Conservation (phyloP, 1,140 invertebrate species). For the Melitaea cinxia region DNA sequence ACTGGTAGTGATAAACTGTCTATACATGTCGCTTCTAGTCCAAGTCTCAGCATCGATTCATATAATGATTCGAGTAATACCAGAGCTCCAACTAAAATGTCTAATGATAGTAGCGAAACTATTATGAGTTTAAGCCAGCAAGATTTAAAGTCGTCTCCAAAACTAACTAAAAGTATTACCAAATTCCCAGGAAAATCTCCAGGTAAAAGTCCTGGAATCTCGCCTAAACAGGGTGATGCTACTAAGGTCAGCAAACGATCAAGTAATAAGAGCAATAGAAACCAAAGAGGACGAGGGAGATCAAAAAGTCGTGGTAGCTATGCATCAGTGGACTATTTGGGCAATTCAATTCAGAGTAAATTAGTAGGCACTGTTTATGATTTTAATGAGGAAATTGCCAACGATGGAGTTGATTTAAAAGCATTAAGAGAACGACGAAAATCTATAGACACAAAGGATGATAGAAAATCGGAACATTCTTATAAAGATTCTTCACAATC, state of each 20-base stretch:
- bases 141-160: conserved; percentile 80
- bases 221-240: conserved; percentile 83
- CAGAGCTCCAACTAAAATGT: conserved; percentile 57
- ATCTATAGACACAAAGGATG: conserved; percentile 86
- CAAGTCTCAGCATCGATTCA: conserved; percentile 62
- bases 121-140: conserved; percentile 78
- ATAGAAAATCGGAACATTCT: conserved; percentile 83
- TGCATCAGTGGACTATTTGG: conserved; percentile 64
- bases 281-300: conserved; percentile 84
- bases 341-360: conserved; percentile 86
- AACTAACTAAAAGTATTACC: conserved; percentile 84
- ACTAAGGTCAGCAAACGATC: conserved; percentile 77
- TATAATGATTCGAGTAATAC: conserved; percentile 59
- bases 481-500: conserved; percentile 83
- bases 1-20: conserved; percentile 70
- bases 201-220: conserved; percentile 89
- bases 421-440: conserved; percentile 90
- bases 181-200: conserved; percentile 86
- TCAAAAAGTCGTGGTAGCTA: conserved; percentile 86
- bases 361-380: conserved; percentile 93
- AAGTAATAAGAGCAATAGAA: conserved; percentile 80
- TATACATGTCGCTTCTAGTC: conserved; percentile 66
- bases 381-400: conserved; percentile 91
- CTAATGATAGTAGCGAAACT: conserved; percentile 64
- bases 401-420: conserved; percentile 89